These are phyloP conservation scores for Drosophila serrata DNA, from an alignment of 1,140 invertebrate genomes.

Conservation along the genomic window DNA sequence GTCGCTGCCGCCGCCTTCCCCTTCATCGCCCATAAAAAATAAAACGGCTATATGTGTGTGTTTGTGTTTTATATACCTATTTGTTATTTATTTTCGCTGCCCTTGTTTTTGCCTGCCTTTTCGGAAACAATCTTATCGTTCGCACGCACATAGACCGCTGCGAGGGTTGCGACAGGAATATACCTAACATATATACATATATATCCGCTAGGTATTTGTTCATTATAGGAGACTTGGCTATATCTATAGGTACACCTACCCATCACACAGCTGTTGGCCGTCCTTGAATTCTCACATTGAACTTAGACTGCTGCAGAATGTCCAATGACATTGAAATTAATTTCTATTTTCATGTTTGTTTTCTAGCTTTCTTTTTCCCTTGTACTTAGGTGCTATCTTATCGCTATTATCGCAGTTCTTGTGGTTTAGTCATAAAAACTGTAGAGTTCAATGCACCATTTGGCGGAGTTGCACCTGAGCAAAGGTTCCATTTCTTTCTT, in stretches of 20 bases:
- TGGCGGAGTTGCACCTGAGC: conserved; percentile 50
- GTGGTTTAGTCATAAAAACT: conserved; percentile 54
- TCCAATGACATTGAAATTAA: conserved; percentile 46
- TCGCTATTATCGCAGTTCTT: conserved; percentile 16
- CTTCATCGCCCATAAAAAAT: conserved; percentile 1
- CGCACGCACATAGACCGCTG: conserved; percentile 7
- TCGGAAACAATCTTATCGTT: conserved; percentile 74
- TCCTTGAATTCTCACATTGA: conserved; percentile 48
- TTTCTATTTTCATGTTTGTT: conserved; percentile 27
- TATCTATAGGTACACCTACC: conserved; percentile 16
- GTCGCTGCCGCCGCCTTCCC: conserved; percentile 23
- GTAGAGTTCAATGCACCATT: conserved; percentile 66
- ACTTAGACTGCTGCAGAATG: conserved; percentile 22
- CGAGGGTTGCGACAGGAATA: conserved; percentile 22
- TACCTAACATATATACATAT: conserved; percentile 6
- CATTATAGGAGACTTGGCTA: neutral
- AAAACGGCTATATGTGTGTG: conserved; percentile 1
- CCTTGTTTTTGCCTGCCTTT: conserved; percentile 42
- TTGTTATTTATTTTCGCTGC: conserved; percentile 52
- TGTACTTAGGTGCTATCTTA: conserved; percentile 36
- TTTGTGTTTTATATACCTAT: conserved; percentile 11
- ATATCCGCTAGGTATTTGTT: conserved; percentile 10
- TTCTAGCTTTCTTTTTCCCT: conserved; percentile 29
- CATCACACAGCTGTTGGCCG: conserved; percentile 24
- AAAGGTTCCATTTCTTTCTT: conserved; percentile 5